Percentiles rank a stretch among this genome's conserved stretches.
These are phyloP conservation scores for Drosophila ercepeae DNA, from an alignment of 1,140 invertebrate genomes.

Conservation along the genomic window DNA sequence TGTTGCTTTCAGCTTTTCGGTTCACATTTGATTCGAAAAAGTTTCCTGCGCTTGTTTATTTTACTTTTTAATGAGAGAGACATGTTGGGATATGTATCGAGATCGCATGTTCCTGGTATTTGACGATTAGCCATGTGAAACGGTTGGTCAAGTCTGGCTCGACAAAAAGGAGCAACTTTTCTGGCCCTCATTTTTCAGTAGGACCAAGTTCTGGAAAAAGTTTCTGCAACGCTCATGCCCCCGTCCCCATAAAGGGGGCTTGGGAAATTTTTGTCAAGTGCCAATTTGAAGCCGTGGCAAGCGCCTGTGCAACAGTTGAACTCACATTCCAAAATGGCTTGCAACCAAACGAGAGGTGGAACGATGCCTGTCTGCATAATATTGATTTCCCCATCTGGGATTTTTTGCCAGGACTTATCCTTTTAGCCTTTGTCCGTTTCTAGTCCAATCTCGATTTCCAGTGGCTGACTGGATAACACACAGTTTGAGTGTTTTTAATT, in stretches of 20 bases:
- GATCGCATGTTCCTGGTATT: conserved; percentile 57
- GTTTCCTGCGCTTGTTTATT: conserved; percentile 74
- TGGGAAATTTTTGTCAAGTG: conserved; percentile 43
- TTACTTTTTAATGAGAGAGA: conserved; percentile 77
- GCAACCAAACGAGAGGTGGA: neutral
- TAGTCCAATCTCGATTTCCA: conserved; percentile 36
- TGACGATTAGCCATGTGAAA: conserved; percentile 80
- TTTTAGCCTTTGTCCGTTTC: conserved; percentile 25
- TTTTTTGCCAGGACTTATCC: conserved; percentile 30
- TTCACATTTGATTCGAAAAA: conserved; percentile 71
- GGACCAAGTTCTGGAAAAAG: conserved; percentile 24
- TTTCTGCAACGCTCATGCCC: neutral
- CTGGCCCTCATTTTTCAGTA: conserved; percentile 3
- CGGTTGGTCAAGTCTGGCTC: conserved; percentile 48
- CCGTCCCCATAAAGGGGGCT: neutral
- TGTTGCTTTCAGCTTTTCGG: conserved; percentile 45
- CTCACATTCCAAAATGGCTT: conserved; percentile 21
- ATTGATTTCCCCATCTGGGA: conserved; percentile 58
- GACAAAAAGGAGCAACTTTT: conserved; percentile 41
- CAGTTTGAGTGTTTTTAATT: conserved; percentile 76
- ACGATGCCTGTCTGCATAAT: conserved; percentile 53
- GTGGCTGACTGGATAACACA: conserved; percentile 68
- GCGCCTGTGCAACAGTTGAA: conserved; percentile 50
- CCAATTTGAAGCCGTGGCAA: conserved; percentile 29
- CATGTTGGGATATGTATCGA: conserved; percentile 57